Evolutionary conservation across 2,888 invertebrate genomes (phyloP), one percentile per base, ranked within the genome.

Genomic region (Eulithis testata): DNA sequence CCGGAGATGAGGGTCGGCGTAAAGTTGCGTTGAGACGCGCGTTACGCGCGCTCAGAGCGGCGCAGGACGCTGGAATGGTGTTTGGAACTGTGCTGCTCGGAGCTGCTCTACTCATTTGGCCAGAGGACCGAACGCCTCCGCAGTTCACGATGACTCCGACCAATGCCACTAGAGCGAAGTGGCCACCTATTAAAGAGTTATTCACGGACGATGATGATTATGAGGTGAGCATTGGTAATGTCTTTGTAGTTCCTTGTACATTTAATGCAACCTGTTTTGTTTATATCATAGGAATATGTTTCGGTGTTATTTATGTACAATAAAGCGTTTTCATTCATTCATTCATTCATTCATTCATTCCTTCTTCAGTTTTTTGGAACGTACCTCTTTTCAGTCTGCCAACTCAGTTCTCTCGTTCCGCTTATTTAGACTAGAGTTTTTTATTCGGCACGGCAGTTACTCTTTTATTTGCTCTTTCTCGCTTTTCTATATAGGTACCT

Each of bases 191-290:
- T 14, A 94, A 93, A 74, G 94, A 94, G 76, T 94, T 89, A 73
- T 94, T 93, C 81, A 91, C 89, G 76, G 94, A 91, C 74, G 94
- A 88, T 81, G 94, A 93, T 82, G 94, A 93, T 81, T 92, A 91
- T 71, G 94, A 95, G 87, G 95, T 94, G 11, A 40, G n/a, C 37
- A 49, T 11, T 21, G 11, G 21, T 49, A 8, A 49, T 21, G n/a
- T 14, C 12, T 47, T 47, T 8, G 7, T 12, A 7, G 7, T 47
- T 8, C 1, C 9, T 40, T n/a, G n/a, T n/a, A n/a, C n/a, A n/a
- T n/a, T n/a, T n/a, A n/a, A n/a, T n/a, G n/a, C n/a, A n/a, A n/a
- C n/a, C n/a, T n/a, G n/a, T n/a, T n/a, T n/a, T n/a, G n/a, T n/a
- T n/a, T n/a, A n/a, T n/a, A n/a, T n/a, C n/a, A n/a, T n/a, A n/a